phyloP scores from a whole-genome alignment of 2,888 invertebrate genomes.

The Cyclophora albipunctata region DNA sequence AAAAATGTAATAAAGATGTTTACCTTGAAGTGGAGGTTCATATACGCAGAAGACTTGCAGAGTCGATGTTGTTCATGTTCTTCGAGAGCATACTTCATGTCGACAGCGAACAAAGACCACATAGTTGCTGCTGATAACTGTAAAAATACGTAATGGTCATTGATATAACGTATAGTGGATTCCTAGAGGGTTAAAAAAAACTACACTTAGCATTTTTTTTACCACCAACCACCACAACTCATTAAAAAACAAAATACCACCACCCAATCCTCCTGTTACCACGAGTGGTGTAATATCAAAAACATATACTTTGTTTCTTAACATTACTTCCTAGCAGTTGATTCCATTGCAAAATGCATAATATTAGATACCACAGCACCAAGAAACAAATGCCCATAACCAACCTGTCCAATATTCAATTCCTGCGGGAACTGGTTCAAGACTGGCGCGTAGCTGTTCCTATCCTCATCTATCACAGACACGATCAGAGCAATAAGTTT shows the following conservation, averaged over 20 bases:
- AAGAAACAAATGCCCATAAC: too few relatives aligned
- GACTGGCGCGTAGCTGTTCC: slow-evolving; percentile 97
- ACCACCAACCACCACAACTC: too few relatives aligned
- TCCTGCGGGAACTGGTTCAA: slow-evolving; percentile 99
- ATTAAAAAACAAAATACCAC: too few relatives aligned
- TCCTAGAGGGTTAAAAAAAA: too few relatives aligned
- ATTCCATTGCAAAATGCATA: too few relatives aligned
- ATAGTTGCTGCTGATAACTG: slow-evolving; percentile 97
- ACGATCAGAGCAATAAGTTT: slow-evolving; percentile 97
- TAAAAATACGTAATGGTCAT: slow-evolving; percentile 17
- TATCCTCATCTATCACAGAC: slow-evolving; percentile 99
- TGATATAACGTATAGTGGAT: too few relatives aligned
- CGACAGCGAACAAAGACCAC: slow-evolving; percentile 97
- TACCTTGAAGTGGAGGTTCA: slow-evolving; percentile 98
- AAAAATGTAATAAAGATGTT: not conserved
- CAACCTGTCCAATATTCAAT: slow-evolving; percentile 95
- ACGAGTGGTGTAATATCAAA: too few relatives aligned
- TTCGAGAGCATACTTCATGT: slow-evolving; percentile 98
- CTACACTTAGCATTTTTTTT: too few relatives aligned
- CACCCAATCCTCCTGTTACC: too few relatives aligned
- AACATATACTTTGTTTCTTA: too few relatives aligned
- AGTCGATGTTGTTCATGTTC: slow-evolving; percentile 97
- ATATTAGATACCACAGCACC: too few relatives aligned
- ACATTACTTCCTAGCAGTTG: too few relatives aligned
- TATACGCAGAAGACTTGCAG: slow-evolving; percentile 98